Percentiles rank a stretch among this genome's conserved stretches.
Evolutionary conservation across 2,113 vertebrate species (phyloP).

Genomic region (Anoura caudifer): DNA sequence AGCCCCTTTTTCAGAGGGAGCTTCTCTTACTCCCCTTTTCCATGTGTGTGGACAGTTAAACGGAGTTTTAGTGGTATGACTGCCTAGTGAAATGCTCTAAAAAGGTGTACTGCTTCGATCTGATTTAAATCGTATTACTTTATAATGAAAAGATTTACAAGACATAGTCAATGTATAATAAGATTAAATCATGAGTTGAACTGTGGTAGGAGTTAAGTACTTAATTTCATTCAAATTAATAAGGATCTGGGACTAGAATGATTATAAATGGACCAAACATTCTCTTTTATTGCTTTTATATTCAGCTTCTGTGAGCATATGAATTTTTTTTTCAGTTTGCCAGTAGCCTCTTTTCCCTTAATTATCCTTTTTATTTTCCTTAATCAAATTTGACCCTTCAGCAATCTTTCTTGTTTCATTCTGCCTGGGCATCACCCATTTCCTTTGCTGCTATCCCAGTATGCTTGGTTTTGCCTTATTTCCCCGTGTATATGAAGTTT

Average conservation of each 20-base stretch:
- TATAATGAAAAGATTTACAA: not conserved
- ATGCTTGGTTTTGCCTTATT: not conserved
- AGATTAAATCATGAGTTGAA: not conserved
- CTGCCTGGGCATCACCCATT: not conserved
- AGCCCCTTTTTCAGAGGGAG: not conserved
- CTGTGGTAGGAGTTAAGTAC: not conserved
- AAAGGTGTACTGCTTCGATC: not conserved
- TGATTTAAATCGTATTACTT: not conserved
- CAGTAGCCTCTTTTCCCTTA: not conserved
- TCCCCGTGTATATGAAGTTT: not conserved
- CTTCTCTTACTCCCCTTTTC: not conserved
- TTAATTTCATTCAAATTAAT: not conserved
- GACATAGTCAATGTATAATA: not conserved
- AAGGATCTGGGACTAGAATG: not conserved
- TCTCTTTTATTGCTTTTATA: not conserved
- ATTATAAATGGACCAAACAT: not conserved
- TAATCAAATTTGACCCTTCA: not conserved
- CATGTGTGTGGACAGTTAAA: not conserved
- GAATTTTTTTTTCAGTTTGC: not conserved
- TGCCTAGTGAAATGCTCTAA: not conserved
- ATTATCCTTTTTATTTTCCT: not conserved
- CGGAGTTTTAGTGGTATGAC: not conserved
- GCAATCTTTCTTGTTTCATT: not conserved
- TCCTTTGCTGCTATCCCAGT: not conserved
- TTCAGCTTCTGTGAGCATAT: not conserved